A percentile compares a stretch with the other conserved stretches of the same genome.
phyloP scores from a whole-genome alignment of 2,888 invertebrate genomes.

The Agapostemon virescens region DNA sequence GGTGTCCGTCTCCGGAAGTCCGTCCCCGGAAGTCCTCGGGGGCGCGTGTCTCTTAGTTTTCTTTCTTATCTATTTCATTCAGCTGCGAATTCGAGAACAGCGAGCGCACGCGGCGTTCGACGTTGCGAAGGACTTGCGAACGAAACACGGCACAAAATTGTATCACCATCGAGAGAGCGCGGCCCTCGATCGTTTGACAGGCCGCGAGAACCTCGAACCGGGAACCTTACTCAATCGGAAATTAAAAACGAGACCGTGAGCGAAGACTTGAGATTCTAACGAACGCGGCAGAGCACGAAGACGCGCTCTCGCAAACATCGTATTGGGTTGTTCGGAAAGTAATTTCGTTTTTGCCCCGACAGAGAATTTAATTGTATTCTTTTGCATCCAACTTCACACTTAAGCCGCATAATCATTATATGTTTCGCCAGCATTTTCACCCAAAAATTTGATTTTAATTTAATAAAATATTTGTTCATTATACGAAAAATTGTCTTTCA shows the following conservation, averaged over 20 bases:
- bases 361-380: too few species aligned
- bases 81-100: background rate
- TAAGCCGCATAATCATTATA: too few species aligned
- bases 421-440: too few species aligned
- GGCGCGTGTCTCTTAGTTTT: background rate
- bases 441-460: too few species aligned
- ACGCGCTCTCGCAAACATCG: background rate
- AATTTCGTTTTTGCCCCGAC: too few species aligned
- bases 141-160: constrained; percentile 64
- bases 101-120: background rate
- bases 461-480: too few species aligned
- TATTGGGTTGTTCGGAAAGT: too few species aligned
- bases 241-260: constrained; percentile 48
- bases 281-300: background rate
- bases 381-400: too few species aligned
- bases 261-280: constrained; percentile 48
- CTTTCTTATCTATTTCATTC: too few species aligned
- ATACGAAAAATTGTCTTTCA: too few species aligned
- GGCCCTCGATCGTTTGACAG: background rate
- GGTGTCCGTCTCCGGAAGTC: background rate
- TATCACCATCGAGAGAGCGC: constrained; percentile 32
- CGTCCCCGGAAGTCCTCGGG: background rate
- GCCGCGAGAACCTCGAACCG: constrained; percentile 29
- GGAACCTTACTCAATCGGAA: constrained; percentile 48
- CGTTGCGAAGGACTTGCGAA: constrained; percentile 35